Evolutionary conservation across 2,888 invertebrate genomes (phyloP).

Genomic region (Poecilus cupreus): DNA sequence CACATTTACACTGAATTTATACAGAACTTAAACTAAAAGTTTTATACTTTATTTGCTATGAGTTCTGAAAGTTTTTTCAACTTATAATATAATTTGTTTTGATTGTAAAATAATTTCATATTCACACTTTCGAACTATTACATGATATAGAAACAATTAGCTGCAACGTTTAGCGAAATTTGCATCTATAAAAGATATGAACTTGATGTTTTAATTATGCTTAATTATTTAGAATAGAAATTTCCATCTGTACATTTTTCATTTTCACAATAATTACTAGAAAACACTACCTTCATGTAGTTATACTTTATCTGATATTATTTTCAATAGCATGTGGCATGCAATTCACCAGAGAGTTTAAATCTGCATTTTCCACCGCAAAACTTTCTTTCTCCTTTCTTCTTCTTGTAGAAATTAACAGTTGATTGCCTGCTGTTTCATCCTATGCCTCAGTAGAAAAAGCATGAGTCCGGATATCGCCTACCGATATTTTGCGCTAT

Average conservation of each 20-base stretch:
- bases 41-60: no score
- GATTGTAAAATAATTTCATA: no score
- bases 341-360: neutral
- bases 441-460: no score
- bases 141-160: slow-evolving; percentile 4
- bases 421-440: neutral
- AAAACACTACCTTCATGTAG: slow-evolving; percentile 18
- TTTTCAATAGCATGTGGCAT: neutral
- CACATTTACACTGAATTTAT: no score
- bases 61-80: no score
- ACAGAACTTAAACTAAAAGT: no score
- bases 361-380: neutral
- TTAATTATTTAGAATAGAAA: slow-evolving; percentile 31
- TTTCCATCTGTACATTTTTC: slow-evolving; percentile 8
- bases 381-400: neutral
- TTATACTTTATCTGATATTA: slow-evolving; percentile 13
- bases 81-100: no score
- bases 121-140: slow-evolving; percentile 31
- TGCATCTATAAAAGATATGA: neutral
- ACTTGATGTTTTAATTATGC: slow-evolving; percentile 1
- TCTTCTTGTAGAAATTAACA: neutral
- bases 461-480: no score
- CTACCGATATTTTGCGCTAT: no score
- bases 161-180: slow-evolving; percentile 2
- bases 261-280: slow-evolving; percentile 34